Evolutionary conservation across 2,113 vertebrate genomes (phyloP), one percentile per base, ranked within the genome.

Genomic region (Mugil cephalus): DNA sequence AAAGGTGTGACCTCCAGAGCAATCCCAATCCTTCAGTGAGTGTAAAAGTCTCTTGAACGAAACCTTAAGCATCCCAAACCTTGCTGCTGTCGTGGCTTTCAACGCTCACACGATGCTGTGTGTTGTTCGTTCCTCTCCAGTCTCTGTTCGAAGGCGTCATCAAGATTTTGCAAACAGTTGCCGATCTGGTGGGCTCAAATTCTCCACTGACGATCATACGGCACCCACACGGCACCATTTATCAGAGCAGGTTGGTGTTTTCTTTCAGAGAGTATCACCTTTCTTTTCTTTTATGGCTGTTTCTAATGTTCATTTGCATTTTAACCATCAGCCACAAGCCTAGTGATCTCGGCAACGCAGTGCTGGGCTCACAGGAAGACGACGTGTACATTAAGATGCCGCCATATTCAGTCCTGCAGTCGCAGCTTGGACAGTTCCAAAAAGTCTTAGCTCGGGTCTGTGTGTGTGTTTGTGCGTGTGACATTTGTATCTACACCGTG

Each of bases 391-490:
- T 87, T 39, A 68, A 34, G 12, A 42, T 95, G 8, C 94, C 94
- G 0, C 46, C 87, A 10, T 52, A 11, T 47, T 56, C 81, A 38
- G 55, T 59, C 7, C 34, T 94, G 6, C 0, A 15, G 6, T 0
- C 64, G 8, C 24, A 63, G 1, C 18, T 92, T 30, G 21, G 15
- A 18, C 0, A 6, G 0, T 1, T 68, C 5, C 0, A 0, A 1
- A 18, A 0, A 2, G 1, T 95, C 68, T 52, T 35, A n/a, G 1
- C 85, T 46, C 93, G 95, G 94, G 94, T 95, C 34, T 60, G 86
- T 84, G 30, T 52, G 40, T 47, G 40, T 51, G 48, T 39, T 39
- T 10, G 18, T 18, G n/a, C n/a, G n/a, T n/a, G n/a, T n/a, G n/a
- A 9, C 61, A 2, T 53, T 18, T 69, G 5, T 35, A n/a, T 48